Evolutionary conservation across 2,797 vertebrate genomes (phyloP).

Genomic region (Phoxinus dragarum): DNA sequence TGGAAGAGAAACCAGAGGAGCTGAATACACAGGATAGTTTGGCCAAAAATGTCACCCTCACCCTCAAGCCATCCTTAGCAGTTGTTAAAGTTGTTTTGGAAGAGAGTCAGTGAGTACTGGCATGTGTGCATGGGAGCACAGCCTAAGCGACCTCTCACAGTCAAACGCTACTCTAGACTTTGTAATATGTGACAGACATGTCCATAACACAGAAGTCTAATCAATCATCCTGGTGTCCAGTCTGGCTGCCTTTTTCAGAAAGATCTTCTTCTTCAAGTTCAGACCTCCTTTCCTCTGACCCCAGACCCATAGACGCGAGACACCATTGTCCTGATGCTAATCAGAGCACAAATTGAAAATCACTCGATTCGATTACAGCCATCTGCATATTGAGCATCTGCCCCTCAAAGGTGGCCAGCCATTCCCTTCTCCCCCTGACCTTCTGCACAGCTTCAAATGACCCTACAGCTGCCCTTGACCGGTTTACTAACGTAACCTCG

Average conservation of each 20-base stretch:
- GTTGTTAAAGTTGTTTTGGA: not conserved
- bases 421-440: conserved; percentile 63
- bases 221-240: conserved; percentile 3
- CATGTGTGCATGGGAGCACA: not conserved
- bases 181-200: not conserved
- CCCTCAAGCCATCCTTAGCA: too few relatives aligned
- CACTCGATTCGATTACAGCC: conserved; percentile 80
- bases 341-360: conserved; percentile 75
- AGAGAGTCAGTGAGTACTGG: not conserved
- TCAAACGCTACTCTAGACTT: not conserved
- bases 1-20: too few relatives aligned
- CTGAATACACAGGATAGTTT: too few relatives aligned
- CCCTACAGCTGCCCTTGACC: conserved; percentile 52
- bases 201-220: not conserved
- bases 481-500: too few relatives aligned
- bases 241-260: conserved; percentile 22
- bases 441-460: conserved; percentile 64
- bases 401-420: conserved; percentile 73
- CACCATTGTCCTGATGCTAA: conserved; percentile 79
- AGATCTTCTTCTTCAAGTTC: conserved; percentile 74
- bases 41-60: too few relatives aligned
- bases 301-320: conserved; percentile 66
- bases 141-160: not conserved
- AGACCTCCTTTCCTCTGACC: conserved; percentile 70
- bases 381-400: conserved; percentile 86